A percentile compares a stretch with the other conserved stretches of the same genome.
Conservation (phyloP, 2,888 invertebrate species). For the Neoascia interrupta region DNA sequence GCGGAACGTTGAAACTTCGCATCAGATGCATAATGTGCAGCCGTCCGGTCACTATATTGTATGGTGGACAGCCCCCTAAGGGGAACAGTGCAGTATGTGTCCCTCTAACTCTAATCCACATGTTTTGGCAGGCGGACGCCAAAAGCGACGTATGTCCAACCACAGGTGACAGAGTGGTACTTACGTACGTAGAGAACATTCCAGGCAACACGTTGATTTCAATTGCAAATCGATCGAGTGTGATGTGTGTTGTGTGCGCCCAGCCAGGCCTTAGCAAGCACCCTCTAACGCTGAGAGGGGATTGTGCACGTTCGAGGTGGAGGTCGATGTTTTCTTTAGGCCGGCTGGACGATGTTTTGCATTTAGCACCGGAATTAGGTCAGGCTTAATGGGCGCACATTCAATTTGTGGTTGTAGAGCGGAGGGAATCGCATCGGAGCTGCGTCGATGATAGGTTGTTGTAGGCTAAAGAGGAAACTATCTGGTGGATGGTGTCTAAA, state of each 20-base stretch:
- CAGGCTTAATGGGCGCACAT: constrained; percentile 42
- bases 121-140: constrained; percentile 34
- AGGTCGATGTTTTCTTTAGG: constrained; percentile 26
- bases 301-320: constrained; percentile 5
- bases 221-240: constrained; percentile 66
- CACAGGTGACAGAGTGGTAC: constrained; percentile 61
- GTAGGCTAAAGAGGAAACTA: background rate
- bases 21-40: constrained; percentile 35
- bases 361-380: constrained; percentile 56
- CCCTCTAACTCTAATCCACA: constrained; percentile 50
- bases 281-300: background rate
- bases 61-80: background rate
- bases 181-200: constrained; percentile 54
- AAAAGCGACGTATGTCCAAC: constrained; percentile 56
- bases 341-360: constrained; percentile 51
- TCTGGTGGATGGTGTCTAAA: background rate
- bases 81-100: background rate
- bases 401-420: background rate
- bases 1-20: background rate
- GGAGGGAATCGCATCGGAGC: background rate
- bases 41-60: background rate
- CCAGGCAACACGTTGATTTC: constrained; percentile 56
- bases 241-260: background rate
- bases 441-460: background rate
- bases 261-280: background rate